Base-by-base conservation (phyloP, 2,888 invertebrate species). In the Lithophane semibrunnea region DNA sequence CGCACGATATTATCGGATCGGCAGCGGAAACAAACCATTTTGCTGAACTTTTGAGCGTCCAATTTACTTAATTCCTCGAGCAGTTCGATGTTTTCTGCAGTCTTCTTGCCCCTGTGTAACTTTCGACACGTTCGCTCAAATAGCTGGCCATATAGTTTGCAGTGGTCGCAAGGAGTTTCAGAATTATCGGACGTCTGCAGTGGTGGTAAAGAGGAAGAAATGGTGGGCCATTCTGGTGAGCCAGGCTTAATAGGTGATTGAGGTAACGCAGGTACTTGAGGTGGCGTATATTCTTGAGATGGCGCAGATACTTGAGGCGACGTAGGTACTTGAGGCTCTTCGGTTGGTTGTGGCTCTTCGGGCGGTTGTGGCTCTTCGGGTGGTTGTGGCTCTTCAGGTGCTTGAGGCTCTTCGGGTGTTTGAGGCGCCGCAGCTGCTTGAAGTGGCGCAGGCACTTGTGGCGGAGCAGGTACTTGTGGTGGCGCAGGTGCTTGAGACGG, bases 21-120 rank as follows among this genome's bases (percentile, higher is more conserved):
- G 58, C 80, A 80, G 21, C 69, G 75, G 70, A 24, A 67, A 24
- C 80, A 80, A 0, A 58, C 18, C 16, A 79, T 37, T 75, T 70
- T 56, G 44, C 21, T 24, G 21, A 37, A 47, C 29, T 49, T 49
- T n/a, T 67, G 42, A 37, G 47, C 37, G 37, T 69, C 47, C 24
- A 47, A 10, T 16, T 63, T 16, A 18, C 4, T 52, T 16, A 29
- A 5, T 13, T 67, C 63, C n/a, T 56, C 3, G 13, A 58, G 10
- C 18, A n/a, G 2, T n/a, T 49, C 8, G 9, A n/a, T n/a, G 44
- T 63, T 49, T 56, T 24, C 21, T 4, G 13, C n/a, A 44, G 16
- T 2, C 9, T 49, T 77, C 29, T 73, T n/a, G 16, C 42, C 66
- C 13, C 12, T 67, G 21, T 79, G 75, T 29, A 75, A n/a, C 18